Evolutionary conservation across 2,888 invertebrate species (phyloP).

Genomic region (Archips xylosteana): DNA sequence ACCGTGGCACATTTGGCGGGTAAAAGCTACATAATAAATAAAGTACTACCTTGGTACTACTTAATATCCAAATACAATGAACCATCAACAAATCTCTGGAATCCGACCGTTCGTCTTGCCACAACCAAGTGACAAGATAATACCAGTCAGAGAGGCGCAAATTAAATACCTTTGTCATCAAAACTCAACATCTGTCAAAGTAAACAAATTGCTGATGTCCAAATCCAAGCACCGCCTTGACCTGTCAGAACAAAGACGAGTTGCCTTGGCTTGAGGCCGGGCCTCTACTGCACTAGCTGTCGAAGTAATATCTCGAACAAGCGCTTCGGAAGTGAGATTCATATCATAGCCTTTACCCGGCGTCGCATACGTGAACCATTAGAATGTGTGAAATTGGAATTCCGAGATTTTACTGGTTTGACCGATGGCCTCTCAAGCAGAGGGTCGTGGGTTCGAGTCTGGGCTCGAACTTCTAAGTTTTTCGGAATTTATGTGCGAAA

Average conservation of each 20-base stretch:
- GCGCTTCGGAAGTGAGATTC: too few species aligned
- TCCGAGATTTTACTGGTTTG: too few species aligned
- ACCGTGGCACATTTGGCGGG: too few species aligned
- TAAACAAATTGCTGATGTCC: conserved; percentile 52
- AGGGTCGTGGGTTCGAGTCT: too few species aligned
- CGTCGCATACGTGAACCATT: too few species aligned
- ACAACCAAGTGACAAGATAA: conserved; percentile 18
- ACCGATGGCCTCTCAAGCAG: too few species aligned
- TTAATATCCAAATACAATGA: background rate
- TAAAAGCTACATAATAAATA: background rate
- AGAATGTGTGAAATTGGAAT: too few species aligned
- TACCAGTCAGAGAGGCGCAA: conserved; percentile 22
- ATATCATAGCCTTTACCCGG: too few species aligned
- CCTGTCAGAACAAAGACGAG: conserved; percentile 50
- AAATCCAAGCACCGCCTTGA: conserved; percentile 50
- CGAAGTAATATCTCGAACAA: too few species aligned
- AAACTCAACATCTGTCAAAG: conserved; percentile 46
- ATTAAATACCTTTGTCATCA: conserved; percentile 38
- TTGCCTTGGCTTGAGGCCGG: conserved; percentile 36
- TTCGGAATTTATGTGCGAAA: too few species aligned
- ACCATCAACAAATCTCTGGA: background rate
- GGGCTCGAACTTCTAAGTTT: too few species aligned
- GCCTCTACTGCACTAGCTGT: background rate
- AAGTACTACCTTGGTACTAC: background rate
- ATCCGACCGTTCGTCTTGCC: background rate